A percentile compares a stretch with the other conserved stretches of the same genome.
Evolutionary conservation across 1,140 invertebrate genomes (phyloP).

Genomic region (Nasonia giraulti): DNA sequence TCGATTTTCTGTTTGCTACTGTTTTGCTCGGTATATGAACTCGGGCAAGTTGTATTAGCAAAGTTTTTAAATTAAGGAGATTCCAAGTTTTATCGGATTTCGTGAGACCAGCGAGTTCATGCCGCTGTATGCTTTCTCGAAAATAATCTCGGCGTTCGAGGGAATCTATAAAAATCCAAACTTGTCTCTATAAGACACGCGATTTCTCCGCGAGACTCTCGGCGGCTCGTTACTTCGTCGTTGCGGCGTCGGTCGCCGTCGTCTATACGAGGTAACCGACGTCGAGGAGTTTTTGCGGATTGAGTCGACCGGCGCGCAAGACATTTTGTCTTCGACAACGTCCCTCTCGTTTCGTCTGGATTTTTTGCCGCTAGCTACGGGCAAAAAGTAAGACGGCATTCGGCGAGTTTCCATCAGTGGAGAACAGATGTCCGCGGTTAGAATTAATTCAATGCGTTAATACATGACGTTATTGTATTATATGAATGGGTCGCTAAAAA

Average conservation of each 20-base stretch:
- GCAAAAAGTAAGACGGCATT: neutral
- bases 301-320: neutral
- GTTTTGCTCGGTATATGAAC: neutral
- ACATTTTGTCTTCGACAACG: constrained; percentile 18
- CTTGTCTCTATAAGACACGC: neutral
- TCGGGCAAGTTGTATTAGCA: neutral
- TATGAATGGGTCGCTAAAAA: no score
- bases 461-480: no score
- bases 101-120: no score
- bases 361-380: neutral
- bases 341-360: neutral
- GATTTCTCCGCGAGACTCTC: neutral
- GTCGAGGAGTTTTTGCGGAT: constrained; percentile 6
- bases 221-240: neutral
- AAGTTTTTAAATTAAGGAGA: neutral
- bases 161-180: constrained; percentile 8
- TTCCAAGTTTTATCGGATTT: neutral
- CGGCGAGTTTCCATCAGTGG: neutral
- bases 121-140: no score
- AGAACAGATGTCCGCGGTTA: constrained; percentile 12
- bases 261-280: neutral
- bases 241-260: neutral
- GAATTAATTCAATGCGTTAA: neutral
- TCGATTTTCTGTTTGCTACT: no score
- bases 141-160: neutral